These are phyloP conservation scores for Leptothorax acervorum DNA, from an alignment of 2,888 invertebrate species.

Conservation along the genomic window DNA sequence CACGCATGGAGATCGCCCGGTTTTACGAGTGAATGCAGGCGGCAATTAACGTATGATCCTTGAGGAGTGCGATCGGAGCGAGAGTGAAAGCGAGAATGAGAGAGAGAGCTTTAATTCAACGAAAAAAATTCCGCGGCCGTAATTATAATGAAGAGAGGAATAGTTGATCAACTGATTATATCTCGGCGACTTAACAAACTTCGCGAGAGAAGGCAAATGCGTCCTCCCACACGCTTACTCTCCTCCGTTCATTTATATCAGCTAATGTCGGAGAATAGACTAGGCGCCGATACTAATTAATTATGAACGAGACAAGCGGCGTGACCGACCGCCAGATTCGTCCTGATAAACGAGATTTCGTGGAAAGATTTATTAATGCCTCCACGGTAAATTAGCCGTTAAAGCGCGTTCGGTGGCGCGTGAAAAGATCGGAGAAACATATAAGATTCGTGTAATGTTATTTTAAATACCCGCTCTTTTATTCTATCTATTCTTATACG, in stretches of 20 bases:
- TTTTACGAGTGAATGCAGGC: slow-evolving; percentile 37
- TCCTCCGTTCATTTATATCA: slow-evolving; percentile 39
- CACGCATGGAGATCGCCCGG: slow-evolving; percentile 43
- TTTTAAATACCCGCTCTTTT: slow-evolving; percentile 33
- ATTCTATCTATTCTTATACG: background rate
- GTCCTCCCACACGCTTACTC: background rate
- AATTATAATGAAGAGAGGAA: slow-evolving; percentile 55
- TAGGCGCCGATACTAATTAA: slow-evolving; percentile 68
- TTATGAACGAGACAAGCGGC: slow-evolving; percentile 62
- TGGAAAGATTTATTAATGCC: slow-evolving; percentile 58
- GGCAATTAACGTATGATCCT: slow-evolving; percentile 68
- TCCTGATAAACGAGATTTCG: slow-evolving; percentile 58
- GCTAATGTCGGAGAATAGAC: slow-evolving; percentile 37
- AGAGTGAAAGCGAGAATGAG: slow-evolving; percentile 13
- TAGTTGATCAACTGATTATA: slow-evolving; percentile 47
- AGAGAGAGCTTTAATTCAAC: slow-evolving; percentile 14
- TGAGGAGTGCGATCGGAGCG: slow-evolving; percentile 33
- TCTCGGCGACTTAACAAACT: slow-evolving; percentile 49
- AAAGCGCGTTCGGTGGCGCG: slow-evolving; percentile 33
- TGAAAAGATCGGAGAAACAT: background rate
- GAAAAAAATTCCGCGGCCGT: slow-evolving; percentile 16
- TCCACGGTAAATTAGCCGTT: slow-evolving; percentile 46
- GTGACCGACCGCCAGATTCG: slow-evolving; percentile 43
- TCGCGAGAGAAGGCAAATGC: slow-evolving; percentile 12
- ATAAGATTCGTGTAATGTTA: slow-evolving; percentile 24